Evolutionary conservation across 2,888 invertebrate species (phyloP).

Genomic region (Capitulum mitella): DNA sequence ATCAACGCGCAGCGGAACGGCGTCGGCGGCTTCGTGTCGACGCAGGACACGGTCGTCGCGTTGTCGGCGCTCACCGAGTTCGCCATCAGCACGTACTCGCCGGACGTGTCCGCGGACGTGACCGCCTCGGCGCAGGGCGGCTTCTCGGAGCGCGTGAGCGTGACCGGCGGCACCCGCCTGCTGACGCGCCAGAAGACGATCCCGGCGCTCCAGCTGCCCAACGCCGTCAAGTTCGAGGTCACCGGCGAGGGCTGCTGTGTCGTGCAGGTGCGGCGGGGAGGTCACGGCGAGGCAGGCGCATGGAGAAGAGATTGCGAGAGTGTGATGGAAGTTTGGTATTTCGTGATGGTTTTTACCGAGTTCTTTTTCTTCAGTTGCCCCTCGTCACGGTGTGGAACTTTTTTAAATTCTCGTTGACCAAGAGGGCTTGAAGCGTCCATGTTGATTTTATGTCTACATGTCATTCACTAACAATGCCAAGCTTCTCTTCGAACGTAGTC

Average conservation of each 20-base stretch:
- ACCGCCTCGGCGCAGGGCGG: background rate
- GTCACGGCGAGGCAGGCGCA: no score
- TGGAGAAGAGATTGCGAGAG: no score
- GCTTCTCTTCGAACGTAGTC: no score
- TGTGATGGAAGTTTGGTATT: no score
- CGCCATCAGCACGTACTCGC: constrained; percentile 2
- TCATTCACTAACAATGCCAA: no score
- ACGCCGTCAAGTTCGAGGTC: background rate
- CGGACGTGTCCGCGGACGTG: background rate
- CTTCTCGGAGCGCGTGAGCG: background rate
- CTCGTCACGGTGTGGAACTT: no score
- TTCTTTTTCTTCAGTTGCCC: no score
- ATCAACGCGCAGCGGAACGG: constrained; percentile 59
- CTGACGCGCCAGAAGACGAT: background rate
- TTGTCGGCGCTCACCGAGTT: constrained; percentile 28
- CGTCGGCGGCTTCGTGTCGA: constrained; percentile 51
- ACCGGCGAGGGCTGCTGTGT: constrained; percentile 26
- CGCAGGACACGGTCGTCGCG: constrained; percentile 31
- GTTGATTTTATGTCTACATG: no score
- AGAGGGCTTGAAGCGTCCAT: no score
- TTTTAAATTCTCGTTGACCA: no score
- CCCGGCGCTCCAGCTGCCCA: constrained; percentile 5
- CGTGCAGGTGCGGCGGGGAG: constrained; percentile 32
- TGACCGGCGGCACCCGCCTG: background rate
- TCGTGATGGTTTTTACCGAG: no score